Conservation (phyloP, 2,888 invertebrate species). For the Acrobasis repandana region DNA sequence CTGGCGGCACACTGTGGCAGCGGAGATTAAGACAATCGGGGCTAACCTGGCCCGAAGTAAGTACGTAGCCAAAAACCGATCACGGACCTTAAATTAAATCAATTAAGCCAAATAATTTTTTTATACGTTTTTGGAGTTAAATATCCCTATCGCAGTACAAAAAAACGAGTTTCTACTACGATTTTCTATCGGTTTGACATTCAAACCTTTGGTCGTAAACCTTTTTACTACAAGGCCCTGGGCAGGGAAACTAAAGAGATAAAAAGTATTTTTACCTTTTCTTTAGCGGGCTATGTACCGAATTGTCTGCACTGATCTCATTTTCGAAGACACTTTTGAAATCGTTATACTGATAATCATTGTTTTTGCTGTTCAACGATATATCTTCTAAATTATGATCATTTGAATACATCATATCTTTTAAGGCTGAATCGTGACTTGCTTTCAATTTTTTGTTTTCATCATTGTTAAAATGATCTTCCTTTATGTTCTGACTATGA, state of each 20-base stretch:
- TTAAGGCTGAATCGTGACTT: slow-evolving; percentile 30
- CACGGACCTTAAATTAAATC: too few relatives aligned
- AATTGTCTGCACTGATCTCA: neutral
- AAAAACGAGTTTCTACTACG: too few relatives aligned
- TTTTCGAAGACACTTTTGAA: neutral
- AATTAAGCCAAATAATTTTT: too few relatives aligned
- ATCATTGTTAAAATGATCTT: slow-evolving; percentile 33
- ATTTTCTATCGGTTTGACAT: too few relatives aligned
- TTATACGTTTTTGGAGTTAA: too few relatives aligned
- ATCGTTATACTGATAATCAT: neutral
- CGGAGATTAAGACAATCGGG: too few relatives aligned
- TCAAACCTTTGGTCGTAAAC: too few relatives aligned
- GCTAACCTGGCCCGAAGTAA: too few relatives aligned
- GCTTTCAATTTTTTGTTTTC: slow-evolving; percentile 30
- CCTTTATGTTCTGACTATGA: neutral
- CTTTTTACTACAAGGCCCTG: too few relatives aligned
- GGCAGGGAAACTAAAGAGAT: neutral
- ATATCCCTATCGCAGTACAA: too few relatives aligned
- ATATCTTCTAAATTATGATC: neutral
- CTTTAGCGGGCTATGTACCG: slow-evolving; percentile 16
- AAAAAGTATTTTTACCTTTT: slow-evolving; percentile 44
- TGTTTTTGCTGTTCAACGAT: neutral
- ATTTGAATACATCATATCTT: slow-evolving; percentile 22
- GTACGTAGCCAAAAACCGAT: too few relatives aligned
- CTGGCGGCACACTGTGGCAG: too few relatives aligned